Conservation (phyloP, 2,113 vertebrate species). For the Collichthys lucidus region DNA sequence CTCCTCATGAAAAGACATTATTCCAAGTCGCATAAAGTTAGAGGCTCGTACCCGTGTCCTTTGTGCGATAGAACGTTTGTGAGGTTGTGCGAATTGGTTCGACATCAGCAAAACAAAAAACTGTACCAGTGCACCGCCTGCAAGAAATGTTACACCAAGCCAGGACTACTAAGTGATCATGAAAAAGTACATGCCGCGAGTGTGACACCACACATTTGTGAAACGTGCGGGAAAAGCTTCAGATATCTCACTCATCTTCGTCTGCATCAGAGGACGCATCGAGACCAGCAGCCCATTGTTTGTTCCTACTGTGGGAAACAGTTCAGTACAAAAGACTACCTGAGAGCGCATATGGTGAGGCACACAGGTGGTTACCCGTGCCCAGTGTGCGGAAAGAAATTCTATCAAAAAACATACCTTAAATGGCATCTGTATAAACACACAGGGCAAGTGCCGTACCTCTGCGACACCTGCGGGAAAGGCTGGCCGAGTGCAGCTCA, state of each 20-base stretch:
- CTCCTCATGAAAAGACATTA: conserved; percentile 29
- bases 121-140: conserved; percentile 19
- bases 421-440: conserved; percentile 59
- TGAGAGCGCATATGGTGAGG: conserved; percentile 40
- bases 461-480: conserved; percentile 46
- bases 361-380: conserved; percentile 40
- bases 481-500: conserved; percentile 29
- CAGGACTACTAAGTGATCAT: conserved; percentile 23
- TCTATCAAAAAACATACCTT: conserved; percentile 37
- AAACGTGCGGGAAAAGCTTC: conserved; percentile 35
- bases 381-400: conserved; percentile 46
- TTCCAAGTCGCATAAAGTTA: conserved; percentile 21
- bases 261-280: conserved; percentile 26
- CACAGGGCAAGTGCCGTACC: conserved; percentile 32
- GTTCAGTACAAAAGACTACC: conserved; percentile 30
- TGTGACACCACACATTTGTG: conserved; percentile 15
- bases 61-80: conserved; percentile 42
- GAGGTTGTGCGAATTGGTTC: conserved; percentile 37
- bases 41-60: conserved; percentile 27
- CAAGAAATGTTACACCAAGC: conserved; percentile 41
- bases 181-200: conserved; percentile 5
- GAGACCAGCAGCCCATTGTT: neutral
- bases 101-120: conserved; percentile 34
- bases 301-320: conserved; percentile 48
- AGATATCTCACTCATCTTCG: conserved; percentile 21